A percentile compares a stretch with the other conserved stretches of the same genome.
Conservation (phyloP, 2,113 vertebrate genomes). For the Petromus typicus region DNA sequence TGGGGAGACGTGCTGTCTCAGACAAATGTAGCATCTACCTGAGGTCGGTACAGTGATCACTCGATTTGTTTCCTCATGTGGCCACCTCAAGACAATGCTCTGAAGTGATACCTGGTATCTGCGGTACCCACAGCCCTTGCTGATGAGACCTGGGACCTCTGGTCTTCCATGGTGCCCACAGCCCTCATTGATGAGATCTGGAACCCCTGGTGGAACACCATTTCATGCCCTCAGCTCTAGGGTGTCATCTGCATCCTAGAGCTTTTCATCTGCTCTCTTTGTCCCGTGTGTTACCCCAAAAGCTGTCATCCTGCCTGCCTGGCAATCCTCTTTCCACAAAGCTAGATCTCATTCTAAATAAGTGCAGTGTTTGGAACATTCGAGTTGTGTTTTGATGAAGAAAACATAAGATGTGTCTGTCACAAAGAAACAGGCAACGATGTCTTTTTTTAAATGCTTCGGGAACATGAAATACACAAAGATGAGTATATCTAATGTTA, state of each 20-base stretch:
- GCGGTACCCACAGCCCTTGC: neutral
- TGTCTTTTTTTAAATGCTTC: neutral
- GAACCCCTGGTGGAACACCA: neutral
- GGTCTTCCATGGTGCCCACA: neutral
- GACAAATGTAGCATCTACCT: neutral
- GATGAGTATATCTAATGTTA: neutral
- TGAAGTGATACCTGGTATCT: neutral
- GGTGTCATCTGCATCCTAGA: neutral
- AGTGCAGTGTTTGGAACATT: neutral
- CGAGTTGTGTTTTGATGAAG: constrained; percentile 52
- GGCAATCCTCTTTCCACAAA: constrained; percentile 39
- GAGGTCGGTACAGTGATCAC: neutral
- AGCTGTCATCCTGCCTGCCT: neutral
- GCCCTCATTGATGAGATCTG: too few species aligned
- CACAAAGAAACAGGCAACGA: neutral
- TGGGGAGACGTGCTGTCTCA: neutral
- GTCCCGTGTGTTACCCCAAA: constrained; percentile 3
- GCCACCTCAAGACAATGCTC: neutral
- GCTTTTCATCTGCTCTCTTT: constrained; percentile 25
- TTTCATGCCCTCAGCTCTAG: neutral
- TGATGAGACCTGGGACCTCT: neutral
- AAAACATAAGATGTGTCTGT: constrained; percentile 55
- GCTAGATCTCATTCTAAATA: constrained; percentile 49
- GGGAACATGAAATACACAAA: neutral
- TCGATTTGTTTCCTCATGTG: constrained; percentile 16